These are phyloP conservation scores for Bombus haemorrhoidalis DNA, from an alignment of 1,140 invertebrate genomes.

Conservation along the genomic window DNA sequence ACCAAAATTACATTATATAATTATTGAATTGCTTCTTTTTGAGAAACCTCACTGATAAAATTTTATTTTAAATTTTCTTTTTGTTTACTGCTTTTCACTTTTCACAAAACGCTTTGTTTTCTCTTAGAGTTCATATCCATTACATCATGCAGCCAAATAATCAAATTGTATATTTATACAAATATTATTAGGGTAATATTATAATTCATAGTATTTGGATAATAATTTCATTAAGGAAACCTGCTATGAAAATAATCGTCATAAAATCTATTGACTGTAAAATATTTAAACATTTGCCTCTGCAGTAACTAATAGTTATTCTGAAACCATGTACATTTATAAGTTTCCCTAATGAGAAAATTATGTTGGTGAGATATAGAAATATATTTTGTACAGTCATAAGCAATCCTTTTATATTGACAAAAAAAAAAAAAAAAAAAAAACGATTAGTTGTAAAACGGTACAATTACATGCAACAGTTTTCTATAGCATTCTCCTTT, in stretches of 20 bases:
- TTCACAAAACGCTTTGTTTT: background rate
- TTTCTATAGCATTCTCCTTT: background rate
- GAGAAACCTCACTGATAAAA: background rate
- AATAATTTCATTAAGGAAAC: conserved; percentile 8
- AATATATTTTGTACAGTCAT: background rate
- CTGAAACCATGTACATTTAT: background rate
- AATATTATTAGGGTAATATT: background rate
- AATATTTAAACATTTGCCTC: background rate
- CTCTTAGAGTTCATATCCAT: conserved; percentile 21
- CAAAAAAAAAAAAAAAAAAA: background rate
- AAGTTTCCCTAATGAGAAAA: conserved; percentile 6
- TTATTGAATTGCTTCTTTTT: conserved; percentile 1
- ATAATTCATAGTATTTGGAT: conserved; percentile 43
- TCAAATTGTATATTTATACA: background rate
- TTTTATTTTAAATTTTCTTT: conserved; percentile 1
- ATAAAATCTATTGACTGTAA: background rate
- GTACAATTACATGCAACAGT: background rate
- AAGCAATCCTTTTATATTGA: background rate
- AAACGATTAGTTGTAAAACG: background rate
- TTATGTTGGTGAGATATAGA: background rate
- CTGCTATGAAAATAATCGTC: conserved; percentile 6
- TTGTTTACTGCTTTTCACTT: conserved; percentile 21
- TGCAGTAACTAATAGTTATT: conserved; percentile 2
- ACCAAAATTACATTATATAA: conserved; percentile 8
- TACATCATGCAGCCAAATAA: conserved; percentile 8